These are phyloP conservation scores for Borostomias antarcticus DNA, from an alignment of 2,797 vertebrate species.

Conservation along the genomic window DNA sequence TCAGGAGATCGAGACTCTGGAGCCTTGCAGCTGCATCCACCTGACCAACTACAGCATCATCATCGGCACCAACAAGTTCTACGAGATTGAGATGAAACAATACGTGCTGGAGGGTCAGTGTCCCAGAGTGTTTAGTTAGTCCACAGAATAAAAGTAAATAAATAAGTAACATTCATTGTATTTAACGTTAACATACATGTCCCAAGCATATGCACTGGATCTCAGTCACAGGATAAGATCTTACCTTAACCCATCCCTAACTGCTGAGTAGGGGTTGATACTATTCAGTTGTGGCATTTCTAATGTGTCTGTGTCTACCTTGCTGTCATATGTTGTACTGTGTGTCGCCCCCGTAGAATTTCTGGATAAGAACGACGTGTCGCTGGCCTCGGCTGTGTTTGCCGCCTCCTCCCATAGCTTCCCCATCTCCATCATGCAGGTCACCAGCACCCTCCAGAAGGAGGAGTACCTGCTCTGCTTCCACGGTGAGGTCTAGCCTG, in stretches of 20 bases:
- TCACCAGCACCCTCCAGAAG: conserved; percentile 82
- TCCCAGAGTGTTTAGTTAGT: not conserved
- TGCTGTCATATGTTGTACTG: conserved; percentile 15
- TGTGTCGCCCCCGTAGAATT: conserved; percentile 76
- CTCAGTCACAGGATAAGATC: no score
- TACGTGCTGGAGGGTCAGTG: conserved; percentile 91
- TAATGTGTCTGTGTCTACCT: not conserved
- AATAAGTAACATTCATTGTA: no score
- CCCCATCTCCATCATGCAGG: conserved; percentile 87
- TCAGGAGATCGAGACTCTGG: conserved; percentile 97
- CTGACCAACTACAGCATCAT: conserved; percentile 98
- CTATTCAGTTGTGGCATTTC: not conserved
- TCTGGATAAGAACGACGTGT: conserved; percentile 89
- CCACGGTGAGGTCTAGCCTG: conserved; percentile 79
- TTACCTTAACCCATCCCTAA: no score
- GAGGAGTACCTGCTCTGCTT: conserved; percentile 91
- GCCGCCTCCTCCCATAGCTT: conserved; percentile 87
- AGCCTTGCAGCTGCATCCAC: conserved; percentile 98
- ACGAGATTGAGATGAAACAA: conserved; percentile 99
- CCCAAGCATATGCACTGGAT: no score
- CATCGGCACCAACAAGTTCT: conserved; percentile 98
- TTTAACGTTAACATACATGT: no score
- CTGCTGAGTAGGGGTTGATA: no score
- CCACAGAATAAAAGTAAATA: no score
- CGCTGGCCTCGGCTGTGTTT: conserved; percentile 85